Conservation (phyloP, 2,888 invertebrate species). For the Drymonia ruficornis region DNA sequence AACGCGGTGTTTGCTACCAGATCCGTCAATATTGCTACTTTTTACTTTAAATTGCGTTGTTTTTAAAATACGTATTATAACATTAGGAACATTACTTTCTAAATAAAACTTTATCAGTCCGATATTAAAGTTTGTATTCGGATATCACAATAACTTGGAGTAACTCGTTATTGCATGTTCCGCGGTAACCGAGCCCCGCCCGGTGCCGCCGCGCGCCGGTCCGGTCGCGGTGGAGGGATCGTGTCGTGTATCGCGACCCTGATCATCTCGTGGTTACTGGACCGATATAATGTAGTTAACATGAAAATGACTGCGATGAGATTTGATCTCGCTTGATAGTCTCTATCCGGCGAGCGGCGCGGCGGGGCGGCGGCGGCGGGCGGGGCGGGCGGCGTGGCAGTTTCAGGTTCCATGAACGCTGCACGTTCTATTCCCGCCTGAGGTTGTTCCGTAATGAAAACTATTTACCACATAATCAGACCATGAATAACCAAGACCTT, state of each 20-base stretch:
- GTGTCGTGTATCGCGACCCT: background rate
- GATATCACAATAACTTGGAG: background rate
- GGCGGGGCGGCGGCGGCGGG: background rate
- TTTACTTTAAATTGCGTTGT: slow-evolving; percentile 1
- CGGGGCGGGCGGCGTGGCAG: background rate
- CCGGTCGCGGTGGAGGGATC: slow-evolving; percentile 1
- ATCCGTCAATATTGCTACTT: slow-evolving; percentile 4
- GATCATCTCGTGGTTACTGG: slow-evolving; percentile 4
- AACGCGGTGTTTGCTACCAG: slow-evolving; percentile 3
- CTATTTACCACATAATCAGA: no score
- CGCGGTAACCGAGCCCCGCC: background rate
- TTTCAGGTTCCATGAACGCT: no score
- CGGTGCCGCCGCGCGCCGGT: no score
- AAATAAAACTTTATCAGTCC: background rate
- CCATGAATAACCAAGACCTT: no score
- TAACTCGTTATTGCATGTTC: background rate
- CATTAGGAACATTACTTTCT: background rate
- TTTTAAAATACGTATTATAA: no score
- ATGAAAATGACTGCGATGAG: background rate
- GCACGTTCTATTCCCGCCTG: background rate
- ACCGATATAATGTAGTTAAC: slow-evolving; percentile 2
- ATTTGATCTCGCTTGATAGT: background rate
- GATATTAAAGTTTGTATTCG: background rate
- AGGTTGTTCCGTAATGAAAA: no score
- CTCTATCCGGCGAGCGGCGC: background rate